Percentiles rank a stretch among this genome's conserved stretches.
Conservation (phyloP, 1,140 invertebrate genomes). For the Halictus rubicundus region DNA sequence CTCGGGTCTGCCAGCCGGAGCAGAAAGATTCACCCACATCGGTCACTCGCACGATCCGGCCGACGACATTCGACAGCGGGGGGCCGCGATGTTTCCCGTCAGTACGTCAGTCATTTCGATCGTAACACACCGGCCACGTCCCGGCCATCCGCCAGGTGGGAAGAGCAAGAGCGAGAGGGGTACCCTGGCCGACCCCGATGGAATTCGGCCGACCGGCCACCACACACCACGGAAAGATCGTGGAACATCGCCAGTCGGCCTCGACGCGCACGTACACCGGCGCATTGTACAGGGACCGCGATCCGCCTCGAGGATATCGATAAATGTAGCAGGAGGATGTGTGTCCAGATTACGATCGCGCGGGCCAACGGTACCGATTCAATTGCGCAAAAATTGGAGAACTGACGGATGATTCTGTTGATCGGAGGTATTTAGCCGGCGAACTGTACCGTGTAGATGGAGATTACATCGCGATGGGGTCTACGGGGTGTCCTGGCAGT, state of each 20-base stretch:
- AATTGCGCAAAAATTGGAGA: constrained; percentile 28
- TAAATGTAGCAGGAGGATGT: constrained; percentile 29
- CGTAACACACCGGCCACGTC: constrained; percentile 71
- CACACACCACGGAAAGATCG: too few species aligned
- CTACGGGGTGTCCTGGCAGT: too few species aligned
- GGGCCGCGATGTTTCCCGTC: constrained; percentile 77
- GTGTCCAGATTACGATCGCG: constrained; percentile 25
- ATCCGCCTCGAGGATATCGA: constrained; percentile 5
- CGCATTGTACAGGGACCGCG: neutral
- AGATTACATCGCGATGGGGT: neutral
- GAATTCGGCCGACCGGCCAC: constrained; percentile 64
- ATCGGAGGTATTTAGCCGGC: neutral
- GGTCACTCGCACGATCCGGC: constrained; percentile 72
- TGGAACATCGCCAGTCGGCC: too few species aligned
- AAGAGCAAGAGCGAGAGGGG: constrained; percentile 48
- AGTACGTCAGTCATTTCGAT: constrained; percentile 77
- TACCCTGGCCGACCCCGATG: constrained; percentile 57
- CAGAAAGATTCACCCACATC: constrained; percentile 74
- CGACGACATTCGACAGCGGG: constrained; percentile 77
- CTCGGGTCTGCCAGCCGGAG: constrained; percentile 32
- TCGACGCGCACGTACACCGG: neutral
- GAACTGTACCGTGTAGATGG: neutral
- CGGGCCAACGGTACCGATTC: neutral
- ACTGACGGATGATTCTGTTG: neutral
- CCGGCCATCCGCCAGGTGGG: constrained; percentile 27